Evolutionary conservation across 2,888 invertebrate genomes (phyloP).

Genomic region (Callinectes sapidus): DNA sequence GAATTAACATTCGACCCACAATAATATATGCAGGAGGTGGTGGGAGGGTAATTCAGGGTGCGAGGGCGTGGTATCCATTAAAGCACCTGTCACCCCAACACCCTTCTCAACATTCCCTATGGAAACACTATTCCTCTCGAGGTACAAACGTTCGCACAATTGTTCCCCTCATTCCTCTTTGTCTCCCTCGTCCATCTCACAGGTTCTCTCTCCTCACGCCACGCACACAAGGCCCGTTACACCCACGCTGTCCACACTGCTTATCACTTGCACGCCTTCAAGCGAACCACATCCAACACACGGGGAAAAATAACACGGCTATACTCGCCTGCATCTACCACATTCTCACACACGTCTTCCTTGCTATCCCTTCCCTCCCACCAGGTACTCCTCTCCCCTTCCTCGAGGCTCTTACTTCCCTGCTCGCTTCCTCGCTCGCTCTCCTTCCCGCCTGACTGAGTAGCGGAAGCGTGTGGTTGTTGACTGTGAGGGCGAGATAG

Average conservation of each 20-base stretch:
- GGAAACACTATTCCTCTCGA: not conserved
- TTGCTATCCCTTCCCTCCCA: not conserved
- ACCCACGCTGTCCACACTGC: not conserved
- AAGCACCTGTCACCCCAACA: not conserved
- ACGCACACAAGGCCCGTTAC: not conserved
- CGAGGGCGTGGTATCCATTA: not conserved
- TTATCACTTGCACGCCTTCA: not conserved
- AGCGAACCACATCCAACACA: not conserved
- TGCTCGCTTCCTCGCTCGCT: not conserved
- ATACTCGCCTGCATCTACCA: not conserved
- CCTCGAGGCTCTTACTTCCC: not conserved
- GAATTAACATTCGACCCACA: not conserved
- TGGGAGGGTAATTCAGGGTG: not conserved
- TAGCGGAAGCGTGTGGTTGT: slow-evolving; percentile 34
- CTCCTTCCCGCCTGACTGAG: not conserved
- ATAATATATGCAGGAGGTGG: not conserved
- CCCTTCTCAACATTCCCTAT: not conserved
- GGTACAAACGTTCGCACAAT: not conserved
- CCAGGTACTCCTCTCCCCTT: not conserved
- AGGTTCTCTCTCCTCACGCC: not conserved
- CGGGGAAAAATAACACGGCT: not conserved
- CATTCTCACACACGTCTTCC: not conserved
- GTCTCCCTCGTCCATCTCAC: not conserved
- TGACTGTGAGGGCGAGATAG: slow-evolving; percentile 2
- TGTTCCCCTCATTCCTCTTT: not conserved